Percentiles rank a stretch among this genome's conserved stretches.
Conservation (phyloP, 2,888 invertebrate genomes). For the Acrocera orbiculus region DNA sequence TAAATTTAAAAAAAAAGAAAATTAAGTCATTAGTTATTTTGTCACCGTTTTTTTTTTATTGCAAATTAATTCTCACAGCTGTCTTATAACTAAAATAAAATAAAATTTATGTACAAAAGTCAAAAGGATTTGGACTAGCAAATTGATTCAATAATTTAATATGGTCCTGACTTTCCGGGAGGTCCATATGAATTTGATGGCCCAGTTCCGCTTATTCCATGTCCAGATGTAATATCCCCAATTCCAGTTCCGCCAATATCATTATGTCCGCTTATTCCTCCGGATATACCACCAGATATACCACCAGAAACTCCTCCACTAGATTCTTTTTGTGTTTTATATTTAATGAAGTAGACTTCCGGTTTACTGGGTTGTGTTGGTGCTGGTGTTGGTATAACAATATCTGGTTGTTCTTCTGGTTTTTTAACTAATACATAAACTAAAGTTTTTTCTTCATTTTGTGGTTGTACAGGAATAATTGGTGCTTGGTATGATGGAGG, state of each 20-base stretch:
- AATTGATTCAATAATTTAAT: constrained; percentile 23
- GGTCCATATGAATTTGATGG: constrained; percentile 44
- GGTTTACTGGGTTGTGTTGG: constrained; percentile 78
- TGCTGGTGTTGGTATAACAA: constrained; percentile 55
- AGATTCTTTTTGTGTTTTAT: constrained; percentile 33
- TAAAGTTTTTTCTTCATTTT: constrained; percentile 74
- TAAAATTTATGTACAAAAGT: constrained; percentile 15
- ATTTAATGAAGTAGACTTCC: constrained; percentile 66
- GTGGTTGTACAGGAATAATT: constrained; percentile 59
- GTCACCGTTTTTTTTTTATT: constrained; percentile 31
- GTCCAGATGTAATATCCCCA: constrained; percentile 21
- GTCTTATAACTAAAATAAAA: constrained; percentile 12
- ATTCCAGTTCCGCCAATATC: constrained; percentile 14
- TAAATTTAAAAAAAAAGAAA: no score
- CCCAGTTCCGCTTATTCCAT: constrained; percentile 25
- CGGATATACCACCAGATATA: constrained; percentile 15
- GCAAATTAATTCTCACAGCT: constrained; percentile 18
- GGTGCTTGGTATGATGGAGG: constrained; percentile 68
- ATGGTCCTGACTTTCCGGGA: constrained; percentile 54
- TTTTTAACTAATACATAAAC: constrained; percentile 80
- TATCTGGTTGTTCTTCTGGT: constrained; percentile 69
- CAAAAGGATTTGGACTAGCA: constrained; percentile 16
- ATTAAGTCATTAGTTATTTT: no score
- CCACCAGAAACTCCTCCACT: constrained; percentile 18
- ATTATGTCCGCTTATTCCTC: constrained; percentile 18